Base-by-base conservation (phyloP, 2,888 invertebrate species). In the Stegophylla sp. region DNA sequence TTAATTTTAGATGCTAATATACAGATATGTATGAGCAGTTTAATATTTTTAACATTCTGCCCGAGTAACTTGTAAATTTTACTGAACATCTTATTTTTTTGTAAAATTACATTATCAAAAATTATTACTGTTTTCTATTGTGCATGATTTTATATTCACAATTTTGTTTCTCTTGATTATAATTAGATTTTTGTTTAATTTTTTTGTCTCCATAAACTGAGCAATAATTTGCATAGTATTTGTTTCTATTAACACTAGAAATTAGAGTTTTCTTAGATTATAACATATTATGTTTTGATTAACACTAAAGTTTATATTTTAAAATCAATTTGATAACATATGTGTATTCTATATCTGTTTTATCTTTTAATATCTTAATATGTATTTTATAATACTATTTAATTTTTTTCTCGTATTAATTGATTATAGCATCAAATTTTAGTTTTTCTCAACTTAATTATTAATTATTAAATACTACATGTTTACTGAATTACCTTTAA, bases 231-330 rank as follows among this genome's bases (percentile, higher is more conserved):
- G 41, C 41, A 26, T 53, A 74, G 20, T 61, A n/a, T 51, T 63
- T 74, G n/a, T 71, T 71, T 71, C 3, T 41, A 75, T 75, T 76
- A 76, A 76, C 75, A 76, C 64, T 76, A 75, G 51, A 23, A 64
- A 75, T 75, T 76, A 76, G 41, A 41, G 12, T 76, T 63, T 66
- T 13, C 64, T 53, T 64, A 41, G 41, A 43, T 76, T 43, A 1
- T 66, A 66, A 76, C 48, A 17, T 66, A 66, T 41, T 43, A 53
- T 53, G 53, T 76, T 66, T 53, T 53, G 43, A 76, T 66, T 75
- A 64, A 75, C 71, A 71, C 75, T n/a, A 75, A 41, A 13, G 5
- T 51, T 17, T 20, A 23, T 75, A 75, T 64, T 74, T 74, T 67
- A 67, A 61, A 74, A 26, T 63, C 61, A 63, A 74, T 63, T 34